Evolutionary conservation across 2,113 vertebrate genomes (phyloP), one percentile per base, ranked within the genome.

Genomic region (Nothobranchius kuhntae): DNA sequence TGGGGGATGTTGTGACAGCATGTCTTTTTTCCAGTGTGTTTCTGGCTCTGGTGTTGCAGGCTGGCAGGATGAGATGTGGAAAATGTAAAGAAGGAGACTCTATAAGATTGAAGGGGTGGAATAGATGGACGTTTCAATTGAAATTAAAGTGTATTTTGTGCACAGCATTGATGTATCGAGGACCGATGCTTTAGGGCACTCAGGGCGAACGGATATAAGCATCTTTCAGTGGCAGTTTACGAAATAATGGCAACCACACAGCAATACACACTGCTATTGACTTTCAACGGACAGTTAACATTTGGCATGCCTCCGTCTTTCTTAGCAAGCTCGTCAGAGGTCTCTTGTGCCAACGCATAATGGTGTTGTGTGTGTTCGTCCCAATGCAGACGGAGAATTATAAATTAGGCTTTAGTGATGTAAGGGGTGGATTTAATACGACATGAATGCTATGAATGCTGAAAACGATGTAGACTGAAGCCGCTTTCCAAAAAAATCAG

Each of bases 71-170:
- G 47, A 81, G 69, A 84, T 81, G 73, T 13, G 56, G 35, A 73
- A 77, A 85, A 86, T 77, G 71, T 76, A 84, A 82, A 78, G 35
- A 69, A 54, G 61, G 42, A 51, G 63, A 77, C 66, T 59, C 3
- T 0, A 0, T 12, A 26, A 73, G 55, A 86, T 63, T 78, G 66
- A 86, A 68, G 61, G 51, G 68, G 59, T 53, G 72, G 61, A 70
- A 80, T 15, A 13, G 63, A 76, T 24, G 61, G 73, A 65, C 38
- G 17, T 66, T 73, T 73, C 50, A 75, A n/a, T 76, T 3, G 13
- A 60, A 74, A 78, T 51, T 38, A 74, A 82, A 79, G 77, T 71
- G 80, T 79, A 15, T 80, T 80, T 61, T 24, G 57, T 12, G 36
- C 71, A n/a, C 40, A 13, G 17, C 26, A 70, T 80, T 84, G 58